A percentile compares a stretch with the other conserved stretches of the same genome.
These are phyloP conservation scores for Achroia grisella DNA, from an alignment of 1,140 invertebrate genomes.

Conservation along the genomic window DNA sequence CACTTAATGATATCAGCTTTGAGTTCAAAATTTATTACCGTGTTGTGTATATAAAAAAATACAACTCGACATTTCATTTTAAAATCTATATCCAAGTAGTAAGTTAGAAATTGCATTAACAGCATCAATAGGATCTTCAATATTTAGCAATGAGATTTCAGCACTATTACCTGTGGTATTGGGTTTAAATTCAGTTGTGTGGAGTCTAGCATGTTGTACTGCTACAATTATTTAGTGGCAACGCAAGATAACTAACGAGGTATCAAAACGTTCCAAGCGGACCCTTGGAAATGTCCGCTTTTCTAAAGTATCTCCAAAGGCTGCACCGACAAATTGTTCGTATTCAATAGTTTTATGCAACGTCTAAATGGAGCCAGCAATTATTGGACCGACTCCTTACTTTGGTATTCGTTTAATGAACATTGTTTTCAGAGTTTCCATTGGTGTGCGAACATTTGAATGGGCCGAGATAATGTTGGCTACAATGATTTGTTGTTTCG, in stretches of 20 bases:
- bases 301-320: slow-evolving; percentile 44
- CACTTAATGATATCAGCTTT: slow-evolving; percentile 17
- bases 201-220: slow-evolving; percentile 18
- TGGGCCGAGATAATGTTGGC: slow-evolving; percentile 40
- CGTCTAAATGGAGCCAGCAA: slow-evolving; percentile 59
- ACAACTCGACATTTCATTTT: slow-evolving; percentile 25
- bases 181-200: slow-evolving; percentile 15
- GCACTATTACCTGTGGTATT: slow-evolving; percentile 14
- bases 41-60: slow-evolving; percentile 14
- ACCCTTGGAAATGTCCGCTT: slow-evolving; percentile 57
- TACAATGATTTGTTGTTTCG: slow-evolving; percentile 46
- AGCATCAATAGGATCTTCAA: not conserved
- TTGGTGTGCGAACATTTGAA: slow-evolving; percentile 33
- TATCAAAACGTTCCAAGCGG: slow-evolving; percentile 50
- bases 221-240: slow-evolving; percentile 65
- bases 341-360: slow-evolving; percentile 55
- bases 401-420: slow-evolving; percentile 68
- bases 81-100: slow-evolving; percentile 39
- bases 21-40: slow-evolving; percentile 17
- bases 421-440: slow-evolving; percentile 54
- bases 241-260: slow-evolving; percentile 61
- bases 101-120: slow-evolving; percentile 40
- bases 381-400: slow-evolving; percentile 48
- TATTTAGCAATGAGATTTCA: slow-evolving; percentile 11
- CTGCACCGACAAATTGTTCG: slow-evolving; percentile 64